phyloP scores from a whole-genome alignment of 2,113 vertebrate genomes.

The Chionis minor region DNA sequence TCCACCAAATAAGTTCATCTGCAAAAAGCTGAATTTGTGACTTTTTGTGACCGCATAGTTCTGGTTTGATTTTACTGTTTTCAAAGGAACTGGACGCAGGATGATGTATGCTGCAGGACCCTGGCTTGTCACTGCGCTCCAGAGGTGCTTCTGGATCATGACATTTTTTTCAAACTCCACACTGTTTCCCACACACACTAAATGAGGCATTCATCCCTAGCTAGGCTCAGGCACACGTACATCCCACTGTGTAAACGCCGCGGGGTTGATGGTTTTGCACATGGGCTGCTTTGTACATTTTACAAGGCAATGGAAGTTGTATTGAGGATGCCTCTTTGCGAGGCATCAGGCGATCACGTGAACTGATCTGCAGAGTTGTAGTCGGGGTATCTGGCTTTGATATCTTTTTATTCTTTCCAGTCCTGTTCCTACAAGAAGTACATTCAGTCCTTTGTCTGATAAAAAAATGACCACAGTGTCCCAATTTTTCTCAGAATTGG shows the following conservation, averaged over 20 bases:
- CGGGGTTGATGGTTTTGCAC: neutral
- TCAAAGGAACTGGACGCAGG: neutral
- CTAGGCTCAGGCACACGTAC: accelerated
- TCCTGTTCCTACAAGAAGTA: neutral
- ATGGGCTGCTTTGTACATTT: neutral
- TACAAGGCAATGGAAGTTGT: neutral
- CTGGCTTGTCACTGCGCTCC: neutral
- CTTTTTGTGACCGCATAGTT: neutral
- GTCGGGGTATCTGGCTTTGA: neutral
- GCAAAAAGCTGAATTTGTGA: neutral
- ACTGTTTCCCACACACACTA: neutral
- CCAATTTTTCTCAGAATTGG: conserved; percentile 36
- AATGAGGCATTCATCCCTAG: neutral
- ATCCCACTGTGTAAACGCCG: neutral
- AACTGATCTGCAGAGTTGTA: neutral
- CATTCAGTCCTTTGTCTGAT: neutral
- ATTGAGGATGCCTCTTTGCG: neutral
- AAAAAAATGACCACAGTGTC: neutral
- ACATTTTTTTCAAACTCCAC: neutral
- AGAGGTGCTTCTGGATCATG: neutral
- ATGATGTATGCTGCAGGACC: neutral
- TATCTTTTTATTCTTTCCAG: neutral
- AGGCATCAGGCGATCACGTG: neutral
- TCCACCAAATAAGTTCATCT: neutral
- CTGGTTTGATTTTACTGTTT: neutral